phyloP scores from a whole-genome alignment of 2,113 vertebrate genomes.

The Urocitellus parryii region DNA sequence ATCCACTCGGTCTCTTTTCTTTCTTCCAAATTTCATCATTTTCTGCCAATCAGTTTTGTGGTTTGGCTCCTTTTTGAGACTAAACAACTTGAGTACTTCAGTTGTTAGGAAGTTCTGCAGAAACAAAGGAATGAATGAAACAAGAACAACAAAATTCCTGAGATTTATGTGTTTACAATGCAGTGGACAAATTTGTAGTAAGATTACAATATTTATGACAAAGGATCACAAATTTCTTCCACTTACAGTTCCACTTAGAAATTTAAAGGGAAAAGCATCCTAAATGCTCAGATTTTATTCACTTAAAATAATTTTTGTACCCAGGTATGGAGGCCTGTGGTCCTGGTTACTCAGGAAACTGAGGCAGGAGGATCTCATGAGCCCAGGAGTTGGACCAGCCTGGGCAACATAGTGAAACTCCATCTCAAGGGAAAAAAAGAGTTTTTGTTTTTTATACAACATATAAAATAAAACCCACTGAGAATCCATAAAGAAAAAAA shows the following conservation, averaged over 20 bases:
- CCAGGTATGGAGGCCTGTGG: too few relatives aligned
- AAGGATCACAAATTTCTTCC: constrained; percentile 49
- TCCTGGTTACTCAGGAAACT: not conserved
- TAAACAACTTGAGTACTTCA: constrained; percentile 94
- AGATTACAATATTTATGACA: constrained; percentile 21
- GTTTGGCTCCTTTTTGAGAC: constrained; percentile 92
- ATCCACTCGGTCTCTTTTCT: constrained; percentile 97
- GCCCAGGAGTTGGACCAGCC: not conserved
- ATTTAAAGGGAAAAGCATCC: constrained; percentile 54
- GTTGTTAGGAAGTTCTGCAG: constrained; percentile 92
- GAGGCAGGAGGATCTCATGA: not conserved
- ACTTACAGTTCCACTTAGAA: constrained; percentile 9
- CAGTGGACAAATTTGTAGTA: not conserved
- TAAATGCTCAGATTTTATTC: constrained; percentile 57
- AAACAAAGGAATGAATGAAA: constrained; percentile 71
- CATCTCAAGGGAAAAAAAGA: not conserved
- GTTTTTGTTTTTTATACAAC: constrained; percentile 50
- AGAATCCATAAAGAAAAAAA: constrained; percentile 54
- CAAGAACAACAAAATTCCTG: not conserved
- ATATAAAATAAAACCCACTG: constrained; percentile 39
- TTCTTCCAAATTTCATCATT: constrained; percentile 99
- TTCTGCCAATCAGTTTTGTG: constrained; percentile 99
- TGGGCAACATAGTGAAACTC: not conserved
- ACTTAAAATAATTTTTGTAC: constrained; percentile 38
- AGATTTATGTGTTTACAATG: not conserved